Evolutionary conservation across 2,888 invertebrate genomes (phyloP).

Genomic region (Cephalotes varians): DNA sequence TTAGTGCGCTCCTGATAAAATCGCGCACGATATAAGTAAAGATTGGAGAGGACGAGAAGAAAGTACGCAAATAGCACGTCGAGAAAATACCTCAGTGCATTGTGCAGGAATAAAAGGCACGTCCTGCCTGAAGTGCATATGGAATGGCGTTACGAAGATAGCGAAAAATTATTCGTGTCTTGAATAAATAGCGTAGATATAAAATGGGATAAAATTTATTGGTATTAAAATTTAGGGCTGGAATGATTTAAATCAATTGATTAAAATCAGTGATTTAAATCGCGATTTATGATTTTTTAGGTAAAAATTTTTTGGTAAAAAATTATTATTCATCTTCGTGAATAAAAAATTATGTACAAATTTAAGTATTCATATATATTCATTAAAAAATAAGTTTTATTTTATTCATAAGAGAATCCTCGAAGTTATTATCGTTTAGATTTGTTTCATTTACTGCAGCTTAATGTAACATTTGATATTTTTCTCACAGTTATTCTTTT

Average conservation of each 20-base stretch:
- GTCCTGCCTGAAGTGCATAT: conserved; percentile 39
- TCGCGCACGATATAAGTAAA: neutral
- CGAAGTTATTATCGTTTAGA: neutral
- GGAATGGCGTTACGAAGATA: conserved; percentile 31
- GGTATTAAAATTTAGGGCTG: conserved; percentile 64
- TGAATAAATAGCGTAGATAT: conserved; percentile 36
- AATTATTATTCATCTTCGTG: too few relatives aligned
- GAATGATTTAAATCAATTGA: too few relatives aligned
- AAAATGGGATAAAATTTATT: conserved; percentile 1
- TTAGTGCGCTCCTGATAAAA: conserved; percentile 5
- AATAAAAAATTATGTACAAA: too few relatives aligned
- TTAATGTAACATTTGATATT: neutral
- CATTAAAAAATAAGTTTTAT: too few relatives aligned
- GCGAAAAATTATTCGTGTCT: conserved; percentile 47
- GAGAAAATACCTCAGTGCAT: conserved; percentile 46
- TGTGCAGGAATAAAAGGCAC: neutral
- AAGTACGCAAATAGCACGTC: conserved; percentile 14
- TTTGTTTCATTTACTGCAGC: neutral
- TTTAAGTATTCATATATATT: too few relatives aligned
- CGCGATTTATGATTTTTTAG: too few relatives aligned
- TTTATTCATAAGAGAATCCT: neutral
- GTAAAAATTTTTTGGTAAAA: too few relatives aligned
- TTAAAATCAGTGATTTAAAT: too few relatives aligned
- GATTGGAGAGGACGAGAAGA: neutral
- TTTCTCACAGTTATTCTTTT: neutral